Evolutionary conservation across 2,888 invertebrate species (phyloP), one percentile per base, ranked within the genome.

Genomic region (Pharmacophagus antenor): DNA sequence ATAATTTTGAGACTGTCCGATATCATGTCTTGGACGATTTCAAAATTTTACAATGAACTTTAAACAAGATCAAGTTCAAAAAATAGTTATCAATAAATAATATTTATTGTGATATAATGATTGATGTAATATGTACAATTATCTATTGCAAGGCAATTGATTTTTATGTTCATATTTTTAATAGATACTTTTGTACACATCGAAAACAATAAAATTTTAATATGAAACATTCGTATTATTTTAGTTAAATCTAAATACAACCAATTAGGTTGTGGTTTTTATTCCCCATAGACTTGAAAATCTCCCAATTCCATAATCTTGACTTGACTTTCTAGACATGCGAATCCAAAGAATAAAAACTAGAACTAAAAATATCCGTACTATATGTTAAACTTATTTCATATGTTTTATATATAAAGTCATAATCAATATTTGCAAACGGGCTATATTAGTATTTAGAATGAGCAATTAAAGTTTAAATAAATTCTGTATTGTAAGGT

Each of bases 1-100:
- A 37, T 65, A 79, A 83, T 89, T 88, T 89, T 87, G 90, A 77
- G 81, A 81, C 75, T 82, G 87, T 84, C 90, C 71, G 88, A 90
- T 84, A 37, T 44, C 75, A 67, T 65, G 67, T 80, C 90, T 90
- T 88, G 85, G 88, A 89, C 88, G 85, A 72, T 85, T 77, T 82
- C 90, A 84, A 82, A 85, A 84, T 87, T 80, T 76, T 77, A 73
- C 72, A 73, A 64, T 64, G 64, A 65, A 64, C 71, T 57, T 61
- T 25, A n/a, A 57, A 27, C 27, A 23, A 47, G 20, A 56, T 48
- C 47, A 56, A 56, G 56, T 56, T 47, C 8, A 44, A 44, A 10
- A 10, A 44, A 44, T n/a, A 18, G 18, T 44, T 44, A 44, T 18
- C 18, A 44, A 44, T 44, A 10, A 6, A n/a, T 37, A 37, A 37